Conservation (phyloP, 2,113 vertebrate species). For the Emydura subglobosa region DNA sequence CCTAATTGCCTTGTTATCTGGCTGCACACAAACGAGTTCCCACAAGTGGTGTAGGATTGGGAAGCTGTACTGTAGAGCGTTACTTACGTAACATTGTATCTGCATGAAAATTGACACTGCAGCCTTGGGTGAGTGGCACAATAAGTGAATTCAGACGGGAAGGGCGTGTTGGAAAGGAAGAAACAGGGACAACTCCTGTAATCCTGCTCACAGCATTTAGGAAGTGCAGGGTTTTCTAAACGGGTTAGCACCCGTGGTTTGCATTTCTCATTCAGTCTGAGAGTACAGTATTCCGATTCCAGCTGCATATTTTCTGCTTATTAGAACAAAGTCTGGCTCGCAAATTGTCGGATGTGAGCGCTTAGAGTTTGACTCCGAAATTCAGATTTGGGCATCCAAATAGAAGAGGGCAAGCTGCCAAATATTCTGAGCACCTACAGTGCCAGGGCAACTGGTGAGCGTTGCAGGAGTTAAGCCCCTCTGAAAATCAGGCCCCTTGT, state of each 20-base stretch:
- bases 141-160: not conserved
- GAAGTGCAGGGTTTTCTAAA: not conserved
- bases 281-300: not conserved
- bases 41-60: not conserved
- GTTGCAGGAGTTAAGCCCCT: not conserved
- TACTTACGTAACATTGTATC: not conserved
- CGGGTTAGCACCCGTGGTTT: not conserved
- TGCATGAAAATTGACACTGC: not conserved
- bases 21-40: not conserved
- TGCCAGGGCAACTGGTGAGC: not conserved
- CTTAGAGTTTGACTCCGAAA: not conserved
- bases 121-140: not conserved
- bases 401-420: not conserved
- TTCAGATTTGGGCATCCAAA: not conserved
- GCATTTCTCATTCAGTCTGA: not conserved
- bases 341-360: not conserved
- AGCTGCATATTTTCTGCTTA: not conserved
- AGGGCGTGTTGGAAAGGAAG: not conserved
- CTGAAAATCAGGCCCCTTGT: not conserved
- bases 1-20: not conserved
- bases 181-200: not conserved
- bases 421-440: not conserved
- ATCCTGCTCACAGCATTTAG: not conserved
- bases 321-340: not conserved
- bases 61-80: not conserved